A percentile compares a stretch with the other conserved stretches of the same genome.
Evolutionary conservation across 2,113 vertebrate genomes (phyloP).

Genomic region (Mohoua ochrocephala): DNA sequence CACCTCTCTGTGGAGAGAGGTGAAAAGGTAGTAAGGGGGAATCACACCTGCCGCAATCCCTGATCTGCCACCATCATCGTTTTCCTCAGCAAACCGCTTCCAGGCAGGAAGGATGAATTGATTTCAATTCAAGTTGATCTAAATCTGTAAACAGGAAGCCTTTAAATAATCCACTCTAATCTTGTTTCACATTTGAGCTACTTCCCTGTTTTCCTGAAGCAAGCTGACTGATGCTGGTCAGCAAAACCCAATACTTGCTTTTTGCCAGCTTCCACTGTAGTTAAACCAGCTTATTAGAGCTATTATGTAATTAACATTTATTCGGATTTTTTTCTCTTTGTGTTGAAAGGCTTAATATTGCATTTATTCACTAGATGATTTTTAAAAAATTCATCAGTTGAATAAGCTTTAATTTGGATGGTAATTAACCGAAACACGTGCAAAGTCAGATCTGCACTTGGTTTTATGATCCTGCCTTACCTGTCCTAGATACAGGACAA

Average conservation of each 20-base stretch:
- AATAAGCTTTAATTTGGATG: slow-evolving; percentile 54
- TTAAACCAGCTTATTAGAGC: slow-evolving; percentile 26
- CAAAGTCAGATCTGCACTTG: background rate
- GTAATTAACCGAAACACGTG: slow-evolving; percentile 38
- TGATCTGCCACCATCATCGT: accelerated
- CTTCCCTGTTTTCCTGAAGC: background rate
- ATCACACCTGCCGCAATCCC: background rate
- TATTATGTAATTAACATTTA: slow-evolving; percentile 43
- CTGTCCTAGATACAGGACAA: slow-evolving; percentile 31
- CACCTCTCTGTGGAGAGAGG: background rate
- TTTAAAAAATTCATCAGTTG: background rate
- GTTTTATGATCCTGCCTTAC: background rate
- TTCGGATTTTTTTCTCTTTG: background rate
- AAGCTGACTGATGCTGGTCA: slow-evolving; percentile 9
- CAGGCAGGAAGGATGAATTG: slow-evolving; percentile 22
- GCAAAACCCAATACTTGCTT: slow-evolving; percentile 6
- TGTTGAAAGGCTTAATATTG: slow-evolving; percentile 29
- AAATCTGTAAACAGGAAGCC: slow-evolving; percentile 51
- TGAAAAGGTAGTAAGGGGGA: background rate
- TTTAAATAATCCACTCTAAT: slow-evolving; percentile 57
- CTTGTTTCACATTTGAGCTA: slow-evolving; percentile 31
- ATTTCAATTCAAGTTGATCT: slow-evolving; percentile 31
- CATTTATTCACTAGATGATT: slow-evolving; percentile 30
- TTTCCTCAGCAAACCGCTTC: background rate
- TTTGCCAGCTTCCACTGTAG: background rate